Evolutionary conservation across 2,797 vertebrate genomes (phyloP), one percentile per base, ranked within the genome.

Genomic region (Molossus molossus): DNA sequence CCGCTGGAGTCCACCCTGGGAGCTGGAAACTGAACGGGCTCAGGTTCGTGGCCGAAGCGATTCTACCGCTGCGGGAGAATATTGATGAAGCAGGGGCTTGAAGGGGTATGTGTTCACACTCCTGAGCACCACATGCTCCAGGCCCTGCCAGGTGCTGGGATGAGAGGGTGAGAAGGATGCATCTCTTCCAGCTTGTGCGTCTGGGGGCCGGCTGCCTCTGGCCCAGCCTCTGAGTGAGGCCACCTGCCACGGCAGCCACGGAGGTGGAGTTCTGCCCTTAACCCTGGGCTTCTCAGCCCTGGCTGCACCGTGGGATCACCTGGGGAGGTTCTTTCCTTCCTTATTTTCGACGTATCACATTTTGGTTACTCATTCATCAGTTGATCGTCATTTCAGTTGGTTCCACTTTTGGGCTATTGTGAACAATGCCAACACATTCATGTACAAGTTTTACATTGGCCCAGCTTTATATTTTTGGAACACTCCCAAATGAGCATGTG

Each of bases 171-270:
- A 64, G 48, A 6, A 27, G 58, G 70, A 23, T 1, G 57, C 18
- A 0, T 48, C 18, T 11, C 1, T 5, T 11, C 50, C 6, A 9
- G 21, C 50, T 4, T 27, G 40, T 25, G 9, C 2, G 0, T 21
- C 48, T 1, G 17, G 58, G 53, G 80, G 13, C 40, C 20, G 23
- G 18, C 76, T 33, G 67, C 20, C 76, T 15, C 57, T 29, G 1
- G 29, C 14, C 40, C 40, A 3, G 23, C 40, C 62, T 83, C 60
- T 11, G 0, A 12, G 9, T 13, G 86, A n/a, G 17, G 69, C 77
- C 70, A 10, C 33, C 33, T 70, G 40, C 18, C 64, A 12, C 48
- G 10, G 53, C 77, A 57, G 48, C 85, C 5, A 2, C 18, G 37
- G 13, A 15, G 14, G 9, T 0, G 0, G 29, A 18, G 48, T 64